Evolutionary conservation across 1,140 invertebrate species (phyloP).

Genomic region (Arion vulgaris): DNA sequence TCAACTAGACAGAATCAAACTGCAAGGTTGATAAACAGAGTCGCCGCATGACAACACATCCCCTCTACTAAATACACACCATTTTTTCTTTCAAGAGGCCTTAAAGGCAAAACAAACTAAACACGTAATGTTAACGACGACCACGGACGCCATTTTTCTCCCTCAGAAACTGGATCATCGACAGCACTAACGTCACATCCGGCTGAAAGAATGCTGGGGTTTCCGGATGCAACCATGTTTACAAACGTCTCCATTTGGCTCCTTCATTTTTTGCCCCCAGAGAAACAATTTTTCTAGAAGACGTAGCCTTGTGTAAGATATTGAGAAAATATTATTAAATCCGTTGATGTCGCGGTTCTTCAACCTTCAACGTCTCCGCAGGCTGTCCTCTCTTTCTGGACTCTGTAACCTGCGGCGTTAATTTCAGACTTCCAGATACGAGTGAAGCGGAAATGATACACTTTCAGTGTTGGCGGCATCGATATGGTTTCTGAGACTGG

Average conservation of each 20-base stretch:
- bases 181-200: constrained; percentile 29
- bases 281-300: constrained; percentile 18
- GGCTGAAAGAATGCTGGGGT: constrained; percentile 12
- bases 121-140: neutral
- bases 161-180: neutral
- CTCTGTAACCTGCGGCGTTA: constrained; percentile 14
- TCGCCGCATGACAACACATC: neutral
- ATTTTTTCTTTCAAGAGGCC: constrained; percentile 5
- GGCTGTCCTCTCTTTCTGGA: constrained; percentile 1
- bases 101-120: constrained; percentile 9
- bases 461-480: constrained; percentile 4
- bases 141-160: constrained; percentile 6
- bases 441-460: constrained; percentile 18
- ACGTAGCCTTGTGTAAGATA: constrained; percentile 6
- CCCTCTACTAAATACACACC: constrained; percentile 8
- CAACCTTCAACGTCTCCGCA: neutral
- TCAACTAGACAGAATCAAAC: neutral
- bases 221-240: constrained; percentile 26
- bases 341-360: neutral
- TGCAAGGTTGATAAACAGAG: constrained; percentile 2
- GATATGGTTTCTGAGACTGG: neutral
- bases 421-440: constrained; percentile 11
- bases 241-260: constrained; percentile 28
- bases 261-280: constrained; percentile 33
- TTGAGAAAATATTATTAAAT: constrained; percentile 36